phyloP scores from a whole-genome alignment of 2,888 invertebrate species.

The Eupelmus urozonus region DNA sequence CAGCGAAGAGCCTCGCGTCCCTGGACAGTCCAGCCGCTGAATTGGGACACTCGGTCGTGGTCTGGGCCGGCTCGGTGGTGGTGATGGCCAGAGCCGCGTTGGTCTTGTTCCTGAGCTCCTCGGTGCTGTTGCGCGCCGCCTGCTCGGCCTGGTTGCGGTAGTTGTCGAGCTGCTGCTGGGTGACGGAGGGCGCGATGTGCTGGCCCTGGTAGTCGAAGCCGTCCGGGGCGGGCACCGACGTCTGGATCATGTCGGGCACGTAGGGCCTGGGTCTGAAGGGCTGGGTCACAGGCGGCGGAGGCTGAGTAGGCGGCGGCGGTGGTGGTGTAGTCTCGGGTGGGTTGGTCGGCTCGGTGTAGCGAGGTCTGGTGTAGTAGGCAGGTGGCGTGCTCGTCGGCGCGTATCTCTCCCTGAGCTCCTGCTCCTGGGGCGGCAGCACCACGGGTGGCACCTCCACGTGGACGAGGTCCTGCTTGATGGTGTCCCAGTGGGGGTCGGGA shows the following conservation, averaged over 20 bases:
- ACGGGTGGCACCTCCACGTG: conserved; percentile 21
- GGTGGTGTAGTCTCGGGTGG: conserved; percentile 6
- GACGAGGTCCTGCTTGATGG: conserved; percentile 62
- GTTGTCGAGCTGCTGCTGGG: conserved; percentile 62
- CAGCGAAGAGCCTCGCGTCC: background rate
- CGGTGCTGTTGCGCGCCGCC: conserved; percentile 19
- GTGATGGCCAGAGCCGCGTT: background rate
- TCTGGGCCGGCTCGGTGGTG: background rate
- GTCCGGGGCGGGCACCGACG: conserved; percentile 54
- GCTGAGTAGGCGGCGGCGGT: conserved; percentile 3
- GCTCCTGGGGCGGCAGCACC: conserved; percentile 2
- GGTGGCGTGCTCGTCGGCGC: background rate
- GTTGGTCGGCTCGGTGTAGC: background rate
- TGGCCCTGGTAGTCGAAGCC: conserved; percentile 58
- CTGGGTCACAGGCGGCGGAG: conserved; percentile 6
- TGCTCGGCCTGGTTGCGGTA: conserved; percentile 59
- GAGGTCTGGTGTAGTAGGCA: conserved; percentile 21
- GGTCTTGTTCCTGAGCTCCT: conserved; percentile 35
- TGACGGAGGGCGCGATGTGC: conserved; percentile 60
- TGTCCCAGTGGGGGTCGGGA: conserved; percentile 68
- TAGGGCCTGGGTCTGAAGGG: conserved; percentile 40
- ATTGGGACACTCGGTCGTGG: conserved; percentile 47
- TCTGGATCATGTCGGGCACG: conserved; percentile 50
- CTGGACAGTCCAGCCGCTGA: background rate
- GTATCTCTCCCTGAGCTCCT: background rate